Percentiles rank a stretch among this genome's conserved stretches.
Conservation (phyloP, 2,888 invertebrate species). For the Pristionchus exspectatus region DNA sequence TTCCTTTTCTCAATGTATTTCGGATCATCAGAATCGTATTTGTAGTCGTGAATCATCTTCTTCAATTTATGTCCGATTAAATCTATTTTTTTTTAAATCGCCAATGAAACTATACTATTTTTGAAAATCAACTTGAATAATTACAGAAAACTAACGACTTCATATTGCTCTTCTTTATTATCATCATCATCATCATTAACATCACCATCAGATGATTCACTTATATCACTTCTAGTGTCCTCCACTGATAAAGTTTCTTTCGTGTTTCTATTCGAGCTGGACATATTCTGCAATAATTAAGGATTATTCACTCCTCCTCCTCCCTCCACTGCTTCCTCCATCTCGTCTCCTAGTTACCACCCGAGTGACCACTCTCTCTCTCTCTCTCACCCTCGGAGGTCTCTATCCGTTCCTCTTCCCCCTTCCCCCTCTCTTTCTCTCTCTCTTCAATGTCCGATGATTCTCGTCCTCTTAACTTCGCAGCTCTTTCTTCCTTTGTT, state of each 20-base stretch:
- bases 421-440: background rate
- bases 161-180: background rate
- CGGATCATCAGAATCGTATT: background rate
- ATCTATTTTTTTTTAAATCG: background rate
- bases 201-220: background rate
- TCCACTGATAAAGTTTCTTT: background rate
- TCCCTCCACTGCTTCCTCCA: background rate
- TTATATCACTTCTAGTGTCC: background rate
- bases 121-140: background rate
- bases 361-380: background rate
- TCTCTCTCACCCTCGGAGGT: background rate
- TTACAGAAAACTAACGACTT: background rate
- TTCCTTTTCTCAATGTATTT: background rate
- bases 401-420: background rate
- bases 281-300: background rate
- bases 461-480: slow-evolving; percentile 36
- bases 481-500: background rate
- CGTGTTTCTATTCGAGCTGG: background rate
- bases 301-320: background rate
- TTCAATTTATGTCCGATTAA: background rate
- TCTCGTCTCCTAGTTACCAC: slow-evolving; percentile 28
- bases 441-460: slow-evolving; percentile 19
- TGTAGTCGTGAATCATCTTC: background rate
- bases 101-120: background rate
- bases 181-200: background rate